Evolutionary conservation across 1,140 invertebrate species (phyloP), one percentile per base, ranked within the genome.

Genomic region (Streblospio benedicti): DNA sequence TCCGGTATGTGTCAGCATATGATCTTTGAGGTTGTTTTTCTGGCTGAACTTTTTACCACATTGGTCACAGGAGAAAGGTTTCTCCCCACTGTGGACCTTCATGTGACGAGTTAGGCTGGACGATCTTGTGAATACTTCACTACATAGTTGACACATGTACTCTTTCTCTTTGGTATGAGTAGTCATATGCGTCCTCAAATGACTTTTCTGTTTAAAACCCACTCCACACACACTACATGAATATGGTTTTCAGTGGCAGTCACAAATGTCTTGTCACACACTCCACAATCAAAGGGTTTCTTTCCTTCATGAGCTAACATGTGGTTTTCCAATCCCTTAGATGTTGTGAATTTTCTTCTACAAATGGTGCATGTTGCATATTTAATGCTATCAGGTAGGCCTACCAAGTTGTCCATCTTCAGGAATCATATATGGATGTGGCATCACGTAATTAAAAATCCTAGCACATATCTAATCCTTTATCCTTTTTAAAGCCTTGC

Each of bases 11-110:
- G 95, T 97, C 62, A 96, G 83, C 33, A 97, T 77, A 76, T 99
- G 95, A 61, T 98, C 95, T 78, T 99, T 99, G 9, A 99, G 81
- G 78, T 99, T 99, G 2, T 93, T 97, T 38, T 99, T 79, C 77
- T 99, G 97, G 12, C 96, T 95, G 72, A 99, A 99, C 0, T 93
- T 95, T 79, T 99, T 99, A 70, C 85, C 88, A 73, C 97, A 99
- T 16, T 97, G 89, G 71, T 97, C 97, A 77, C 97, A 99, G 78
- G 83, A 80, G 76, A 85, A 87, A 0, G 88, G 89, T 65, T 87
- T 86, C 60, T 84, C 81, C 57, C 88, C 87, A 0, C 90, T 95
- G 73, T 96, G 89, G n/a, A 14, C 18, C 25, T 18, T 9, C n/a
- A n/a, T n/a, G n/a, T n/a, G n/a, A n/a, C n/a, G n/a, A n/a, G n/a